Evolutionary conservation across 2,113 vertebrate genomes (phyloP), one percentile per base, ranked within the genome.

Genomic region (Apodemus speciosus): DNA sequence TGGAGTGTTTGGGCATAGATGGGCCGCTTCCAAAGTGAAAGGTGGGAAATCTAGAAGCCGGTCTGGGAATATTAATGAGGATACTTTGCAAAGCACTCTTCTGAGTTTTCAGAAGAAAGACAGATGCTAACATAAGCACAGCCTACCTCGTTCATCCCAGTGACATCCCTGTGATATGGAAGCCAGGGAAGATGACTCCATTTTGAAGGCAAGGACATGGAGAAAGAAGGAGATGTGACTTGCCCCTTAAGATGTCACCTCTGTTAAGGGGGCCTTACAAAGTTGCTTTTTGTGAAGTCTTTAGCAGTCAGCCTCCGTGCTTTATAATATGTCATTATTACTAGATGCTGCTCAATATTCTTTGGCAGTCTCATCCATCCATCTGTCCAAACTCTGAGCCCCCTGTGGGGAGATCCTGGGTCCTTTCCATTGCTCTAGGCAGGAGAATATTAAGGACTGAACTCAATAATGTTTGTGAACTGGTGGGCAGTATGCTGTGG

Each of bases 31-130:
- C 92, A 91, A 91, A 96, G 94, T 51, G 53, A 96, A 96, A 94
- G 91, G 56, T 92, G 30, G 89, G 91, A 95, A 94, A 75, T 87
- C 89, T 73, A 97, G 95, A 89, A 96, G 90, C 66, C 21, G 77
- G 38, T 9, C 64, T 83, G 89, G 96, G 91, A 97, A 94, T 97
- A 97, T 96, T 97, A 97, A 96, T 96, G 96, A 95, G 89, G 88
- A 89, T 95, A 93, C 84, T 96, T 94, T 85, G 51, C 87, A 96
- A 96, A 96, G 87, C 91, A 95, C 83, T 97, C 84, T 76, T 96
- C 79, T 73, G 91, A 88, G 62, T 95, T 95, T 93, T 94, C 93
- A 90, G 96, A 92, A 93, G 95, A 91, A 95, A 97, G 95, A 96
- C 3, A 97, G 95, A 94, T 3, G 56, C 95, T 94, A 85, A n/a